A percentile compares a stretch with the other conserved stretches of the same genome.
Conservation (phyloP, 2,888 invertebrate species). For the Dastarcus helophoroides region DNA sequence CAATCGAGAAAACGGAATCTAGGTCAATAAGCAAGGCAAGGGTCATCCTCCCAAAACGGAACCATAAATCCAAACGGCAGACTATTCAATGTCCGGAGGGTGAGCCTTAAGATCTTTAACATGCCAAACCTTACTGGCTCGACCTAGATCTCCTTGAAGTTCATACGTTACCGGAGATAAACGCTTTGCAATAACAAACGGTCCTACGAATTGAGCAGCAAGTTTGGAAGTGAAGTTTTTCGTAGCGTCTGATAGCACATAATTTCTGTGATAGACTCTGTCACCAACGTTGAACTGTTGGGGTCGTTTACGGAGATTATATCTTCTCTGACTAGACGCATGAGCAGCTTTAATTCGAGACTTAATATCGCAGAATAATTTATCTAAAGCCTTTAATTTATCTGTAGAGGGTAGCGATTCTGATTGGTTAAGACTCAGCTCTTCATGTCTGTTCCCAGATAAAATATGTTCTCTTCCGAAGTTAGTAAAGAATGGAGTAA, state of each 20-base stretch:
- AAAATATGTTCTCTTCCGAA: conserved; percentile 17
- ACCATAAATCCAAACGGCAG: too few species aligned
- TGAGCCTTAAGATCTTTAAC: conserved; percentile 13
- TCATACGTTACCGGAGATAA: conserved; percentile 13
- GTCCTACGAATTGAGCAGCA: conserved; percentile 13
- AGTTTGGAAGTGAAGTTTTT: conserved; percentile 12
- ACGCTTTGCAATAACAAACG: conserved; percentile 7
- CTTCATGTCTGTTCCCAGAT: too few species aligned
- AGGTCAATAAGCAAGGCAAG: neutral
- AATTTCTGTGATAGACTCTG: conserved; percentile 10
- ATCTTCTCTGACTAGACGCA: neutral
- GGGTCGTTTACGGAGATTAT: conserved; percentile 8
- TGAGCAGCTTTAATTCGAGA: neutral
- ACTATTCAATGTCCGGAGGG: conserved; percentile 3
- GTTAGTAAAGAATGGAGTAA: conserved; percentile 12
- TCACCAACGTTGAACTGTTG: conserved; percentile 6
- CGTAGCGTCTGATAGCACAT: conserved; percentile 11
- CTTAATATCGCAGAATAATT: conserved; percentile 2
- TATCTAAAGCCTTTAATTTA: too few species aligned
- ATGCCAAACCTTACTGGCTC: conserved; percentile 12
- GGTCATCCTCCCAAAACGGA: too few species aligned
- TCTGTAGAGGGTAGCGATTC: too few species aligned
- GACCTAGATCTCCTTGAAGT: conserved; percentile 9
- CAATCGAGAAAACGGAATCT: neutral
- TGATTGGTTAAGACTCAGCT: too few species aligned